Conservation (phyloP, 2,797 vertebrate genomes). For the Etheostoma perlongum region DNA sequence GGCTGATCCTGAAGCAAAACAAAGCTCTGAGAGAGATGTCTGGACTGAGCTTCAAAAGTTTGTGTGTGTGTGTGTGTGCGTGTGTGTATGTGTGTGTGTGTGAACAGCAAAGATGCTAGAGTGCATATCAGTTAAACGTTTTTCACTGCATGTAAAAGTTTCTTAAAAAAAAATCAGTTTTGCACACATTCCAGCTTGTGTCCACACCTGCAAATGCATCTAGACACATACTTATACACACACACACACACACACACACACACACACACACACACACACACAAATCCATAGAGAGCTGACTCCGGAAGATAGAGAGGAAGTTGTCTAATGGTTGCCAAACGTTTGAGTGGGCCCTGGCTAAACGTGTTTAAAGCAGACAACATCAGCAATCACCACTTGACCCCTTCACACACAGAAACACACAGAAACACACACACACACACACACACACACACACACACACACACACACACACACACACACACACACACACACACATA, state of each 20-base stretch:
- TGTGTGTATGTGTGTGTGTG: conserved; percentile 5
- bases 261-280: conserved; percentile 65
- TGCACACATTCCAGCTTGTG: conserved; percentile 54
- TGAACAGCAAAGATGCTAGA: background rate
- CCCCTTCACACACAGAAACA: conserved; percentile 83
- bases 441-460: conserved; percentile 15
- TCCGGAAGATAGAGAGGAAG: conserved; percentile 97
- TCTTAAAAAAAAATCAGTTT: conserved; percentile 45
- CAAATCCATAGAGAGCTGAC: conserved; percentile 84
- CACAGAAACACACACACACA: conserved; percentile 39
- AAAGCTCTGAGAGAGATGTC: conserved; percentile 87
- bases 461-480: background rate
- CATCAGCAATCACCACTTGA: conserved; percentile 96
- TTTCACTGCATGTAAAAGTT: conserved; percentile 31
- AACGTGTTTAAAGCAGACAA: conserved; percentile 94
- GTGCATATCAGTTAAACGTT: conserved; percentile 7
- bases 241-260: conserved; percentile 53
- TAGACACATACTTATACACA: conserved; percentile 33
- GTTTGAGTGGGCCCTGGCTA: conserved; percentile 87
- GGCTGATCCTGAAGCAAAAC: conserved; percentile 91
- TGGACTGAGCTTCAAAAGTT: conserved; percentile 80
- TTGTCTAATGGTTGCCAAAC: conserved; percentile 98
- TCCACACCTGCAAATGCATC: conserved; percentile 66
- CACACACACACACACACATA: conserved; percentile 14
- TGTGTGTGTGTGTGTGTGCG: conserved; percentile 65